Evolutionary conservation across 2,113 vertebrate species (phyloP), one percentile per base, ranked within the genome.

Genomic region (Telmatochromis brachygnathus): DNA sequence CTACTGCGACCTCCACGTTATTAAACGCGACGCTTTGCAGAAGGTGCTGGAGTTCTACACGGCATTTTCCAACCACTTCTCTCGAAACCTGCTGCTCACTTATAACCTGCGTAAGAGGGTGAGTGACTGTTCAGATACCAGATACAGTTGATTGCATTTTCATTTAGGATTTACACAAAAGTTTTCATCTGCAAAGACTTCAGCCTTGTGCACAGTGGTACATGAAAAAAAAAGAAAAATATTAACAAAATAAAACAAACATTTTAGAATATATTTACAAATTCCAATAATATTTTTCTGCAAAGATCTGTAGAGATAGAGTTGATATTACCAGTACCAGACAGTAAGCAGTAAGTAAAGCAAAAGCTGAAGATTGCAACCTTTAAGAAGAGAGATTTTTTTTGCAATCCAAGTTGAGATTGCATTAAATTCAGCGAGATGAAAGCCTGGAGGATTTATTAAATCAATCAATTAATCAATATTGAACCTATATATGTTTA

Each of bases 11-110:
- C 97, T 99, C 73, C 99, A 99, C 26, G 98, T 99, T 90, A 99
- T 99, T 83, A 99, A 99, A 90, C 96, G 98, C 7, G 99, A 99
- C 4, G 99, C 98, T 53, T 96, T 99, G 93, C 98, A 99, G 97
- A 99, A 99, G 88, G 99, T 99, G 79, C 96, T 99, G 94, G 99
- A 99, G 45, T 99, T 99, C 97, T 99, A 99, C 96, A 98, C 98
- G 0, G 97, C 98, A 17, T 99, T 99, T 95, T 98, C 98, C 85
- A 99, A 99, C 92, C 99, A 99, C 91, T 99, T 99, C 96, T 99
- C 99, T 83, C 96, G 99, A 91, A 99, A 99, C 91, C 98, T 99
- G 90, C 97, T 99, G 89, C 97, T 99, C 81, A 99, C 99, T 3
- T 99, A 99, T 96, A 99, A 99, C 94, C 94, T 99, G 91, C 96